Evolutionary conservation across 2,888 invertebrate genomes (phyloP).

Genomic region (Muschampia plurimacula): DNA sequence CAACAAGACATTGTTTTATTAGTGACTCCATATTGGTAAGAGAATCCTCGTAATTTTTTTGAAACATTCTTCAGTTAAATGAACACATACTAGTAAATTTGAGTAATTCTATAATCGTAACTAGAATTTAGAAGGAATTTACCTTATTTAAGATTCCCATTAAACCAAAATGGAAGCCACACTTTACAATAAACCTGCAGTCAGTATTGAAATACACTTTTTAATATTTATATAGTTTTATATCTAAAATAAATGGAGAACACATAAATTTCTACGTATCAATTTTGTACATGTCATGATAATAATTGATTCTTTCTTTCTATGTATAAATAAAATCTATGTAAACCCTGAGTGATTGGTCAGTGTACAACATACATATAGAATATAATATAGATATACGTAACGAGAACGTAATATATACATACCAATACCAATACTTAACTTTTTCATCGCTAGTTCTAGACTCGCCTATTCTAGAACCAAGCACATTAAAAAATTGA

Average conservation of each 20-base stretch:
- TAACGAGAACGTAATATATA: not conserved
- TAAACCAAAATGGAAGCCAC: not conserved
- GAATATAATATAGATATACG: not conserved
- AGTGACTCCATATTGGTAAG: not conserved
- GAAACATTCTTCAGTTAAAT: no score
- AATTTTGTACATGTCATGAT: slow-evolving; percentile 9
- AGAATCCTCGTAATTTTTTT: not conserved
- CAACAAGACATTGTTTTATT: not conserved
- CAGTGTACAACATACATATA: slow-evolving; percentile 1
- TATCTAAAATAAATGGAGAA: not conserved
- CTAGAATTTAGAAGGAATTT: not conserved
- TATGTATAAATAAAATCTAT: slow-evolving; percentile 15
- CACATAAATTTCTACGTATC: slow-evolving; percentile 1
- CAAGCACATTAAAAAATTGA: not conserved
- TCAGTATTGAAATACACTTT: not conserved
- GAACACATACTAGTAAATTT: not conserved
- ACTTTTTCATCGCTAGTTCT: not conserved
- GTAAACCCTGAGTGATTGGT: slow-evolving; percentile 17
- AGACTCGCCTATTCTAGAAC: not conserved
- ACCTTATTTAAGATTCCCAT: not conserved
- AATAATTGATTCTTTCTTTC: slow-evolving; percentile 7
- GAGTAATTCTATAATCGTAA: not conserved
- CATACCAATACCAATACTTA: not conserved
- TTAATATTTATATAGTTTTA: not conserved
- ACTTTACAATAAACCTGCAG: not conserved